Evolutionary conservation across 30 jellyfish, hydroid and myxozoan genomes (phyloP).

Genomic region (Chironex yamaguchii): DNA sequence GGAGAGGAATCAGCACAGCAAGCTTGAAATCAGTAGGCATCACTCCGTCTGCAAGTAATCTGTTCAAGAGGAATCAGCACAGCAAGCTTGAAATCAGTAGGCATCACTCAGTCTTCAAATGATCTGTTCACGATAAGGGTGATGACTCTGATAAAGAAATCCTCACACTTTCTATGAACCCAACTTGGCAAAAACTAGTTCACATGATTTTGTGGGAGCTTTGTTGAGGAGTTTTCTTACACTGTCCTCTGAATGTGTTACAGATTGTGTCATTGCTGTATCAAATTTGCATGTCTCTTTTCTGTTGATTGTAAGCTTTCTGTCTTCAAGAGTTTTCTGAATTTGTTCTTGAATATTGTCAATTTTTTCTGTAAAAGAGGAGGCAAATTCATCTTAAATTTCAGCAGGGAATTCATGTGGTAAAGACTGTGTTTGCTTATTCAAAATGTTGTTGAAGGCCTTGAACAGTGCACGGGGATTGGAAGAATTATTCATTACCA

Average conservation of each 20-base stretch:
- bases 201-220: slow-evolving; percentile 37
- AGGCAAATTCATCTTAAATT: slow-evolving; percentile 4
- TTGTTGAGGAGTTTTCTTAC: slow-evolving; percentile 25
- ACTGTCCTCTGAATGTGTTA: slow-evolving; percentile 46
- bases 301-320: slow-evolving; percentile 28
- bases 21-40: too few relatives aligned
- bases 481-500: slow-evolving; percentile 15
- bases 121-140: slow-evolving; percentile 50
- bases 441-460: slow-evolving; percentile 12
- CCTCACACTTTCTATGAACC: slow-evolving; percentile 59
- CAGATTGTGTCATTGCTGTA: slow-evolving; percentile 45
- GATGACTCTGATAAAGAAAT: slow-evolving; percentile 46
- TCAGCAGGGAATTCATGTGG: slow-evolving; percentile 21
- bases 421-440: slow-evolving; percentile 8
- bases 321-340: neutral
- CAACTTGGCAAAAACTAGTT: slow-evolving; percentile 52
- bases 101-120: slow-evolving; percentile 52
- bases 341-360: neutral
- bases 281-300: slow-evolving; percentile 56
- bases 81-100: slow-evolving; percentile 53
- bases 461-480: slow-evolving; percentile 19
- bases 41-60: neutral
- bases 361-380: slow-evolving; percentile 11
- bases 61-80: slow-evolving; percentile 36
- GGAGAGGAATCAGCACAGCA: slow-evolving; percentile 55